Evolutionary conservation across 1,140 invertebrate species (phyloP).

Genomic region (Calosoma granatense): DNA sequence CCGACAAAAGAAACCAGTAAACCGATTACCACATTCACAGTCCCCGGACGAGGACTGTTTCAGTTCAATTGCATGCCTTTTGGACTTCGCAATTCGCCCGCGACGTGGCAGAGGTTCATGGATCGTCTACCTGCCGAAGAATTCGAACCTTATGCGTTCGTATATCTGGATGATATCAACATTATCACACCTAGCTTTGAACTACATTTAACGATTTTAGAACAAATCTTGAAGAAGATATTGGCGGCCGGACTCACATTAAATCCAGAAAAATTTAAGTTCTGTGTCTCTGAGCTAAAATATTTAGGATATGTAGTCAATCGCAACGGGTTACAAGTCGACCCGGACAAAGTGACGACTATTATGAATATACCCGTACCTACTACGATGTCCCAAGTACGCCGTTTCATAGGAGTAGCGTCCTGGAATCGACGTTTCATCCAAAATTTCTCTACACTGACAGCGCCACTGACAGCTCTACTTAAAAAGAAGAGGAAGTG

Average conservation of each 20-base stretch:
- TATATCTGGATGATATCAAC: constrained; percentile 26
- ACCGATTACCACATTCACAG: constrained; percentile 23
- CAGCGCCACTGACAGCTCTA: constrained; percentile 20
- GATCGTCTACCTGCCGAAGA: constrained; percentile 22
- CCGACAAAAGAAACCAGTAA: constrained; percentile 16
- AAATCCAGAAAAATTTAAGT: constrained; percentile 27
- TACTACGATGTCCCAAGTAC: constrained; percentile 28
- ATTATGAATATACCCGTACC: constrained; percentile 20
- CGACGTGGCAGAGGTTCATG: constrained; percentile 29
- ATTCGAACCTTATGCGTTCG: constrained; percentile 21
- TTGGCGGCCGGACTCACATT: constrained; percentile 22
- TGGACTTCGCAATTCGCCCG: constrained; percentile 26
- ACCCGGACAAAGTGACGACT: constrained; percentile 33
- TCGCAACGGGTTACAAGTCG: constrained; percentile 27
- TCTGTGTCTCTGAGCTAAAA: constrained; percentile 21
- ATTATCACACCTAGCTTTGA: constrained; percentile 19
- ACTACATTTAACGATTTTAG: constrained; percentile 18
- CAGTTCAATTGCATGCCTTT: constrained; percentile 27
- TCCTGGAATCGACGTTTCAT: constrained; percentile 29
- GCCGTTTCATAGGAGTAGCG: constrained; percentile 34
- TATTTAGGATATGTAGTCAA: constrained; percentile 28
- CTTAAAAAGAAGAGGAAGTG: constrained; percentile 17
- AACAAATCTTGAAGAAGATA: constrained; percentile 19
- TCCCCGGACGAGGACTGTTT: constrained; percentile 25
- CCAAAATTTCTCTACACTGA: constrained; percentile 19